A percentile compares a stretch with the other conserved stretches of the same genome.
phyloP scores from a whole-genome alignment of 2,888 invertebrate genomes.

The Euplexia lucipara region DNA sequence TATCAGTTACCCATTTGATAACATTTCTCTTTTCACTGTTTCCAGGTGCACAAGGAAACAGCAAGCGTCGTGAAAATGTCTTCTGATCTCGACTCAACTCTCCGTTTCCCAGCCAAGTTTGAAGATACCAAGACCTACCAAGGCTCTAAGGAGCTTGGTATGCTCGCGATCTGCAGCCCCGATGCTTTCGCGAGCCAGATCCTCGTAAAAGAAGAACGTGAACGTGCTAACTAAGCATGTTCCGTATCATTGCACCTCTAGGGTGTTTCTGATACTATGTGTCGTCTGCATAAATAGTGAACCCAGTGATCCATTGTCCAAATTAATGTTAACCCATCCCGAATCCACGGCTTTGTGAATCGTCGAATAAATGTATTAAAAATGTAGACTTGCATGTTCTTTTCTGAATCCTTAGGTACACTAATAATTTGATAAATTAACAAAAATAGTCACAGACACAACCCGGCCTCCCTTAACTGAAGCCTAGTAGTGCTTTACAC shows the following conservation, averaged over 20 bases:
- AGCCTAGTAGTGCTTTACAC: too few relatives aligned
- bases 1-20: not conserved
- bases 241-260: slow-evolving; percentile 2
- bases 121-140: not conserved
- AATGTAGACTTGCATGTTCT: too few relatives aligned
- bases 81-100: slow-evolving; percentile 10
- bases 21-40: not conserved
- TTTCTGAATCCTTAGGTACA: too few relatives aligned
- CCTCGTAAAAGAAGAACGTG: not conserved
- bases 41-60: not conserved
- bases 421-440: too few relatives aligned
- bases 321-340: too few relatives aligned
- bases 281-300: not conserved
- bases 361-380: too few relatives aligned
- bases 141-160: not conserved
- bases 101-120: slow-evolving; percentile 7
- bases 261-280: slow-evolving; percentile 2
- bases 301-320: too few relatives aligned
- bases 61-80: slow-evolving; percentile 10
- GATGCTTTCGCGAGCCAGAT: not conserved
- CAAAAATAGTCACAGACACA: too few relatives aligned
- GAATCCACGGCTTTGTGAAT: too few relatives aligned
- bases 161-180: not conserved
- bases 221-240: not conserved
- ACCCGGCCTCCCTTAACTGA: too few relatives aligned